Evolutionary conservation across 2,888 invertebrate genomes (phyloP).

Genomic region (Drosophila bunnanda): DNA sequence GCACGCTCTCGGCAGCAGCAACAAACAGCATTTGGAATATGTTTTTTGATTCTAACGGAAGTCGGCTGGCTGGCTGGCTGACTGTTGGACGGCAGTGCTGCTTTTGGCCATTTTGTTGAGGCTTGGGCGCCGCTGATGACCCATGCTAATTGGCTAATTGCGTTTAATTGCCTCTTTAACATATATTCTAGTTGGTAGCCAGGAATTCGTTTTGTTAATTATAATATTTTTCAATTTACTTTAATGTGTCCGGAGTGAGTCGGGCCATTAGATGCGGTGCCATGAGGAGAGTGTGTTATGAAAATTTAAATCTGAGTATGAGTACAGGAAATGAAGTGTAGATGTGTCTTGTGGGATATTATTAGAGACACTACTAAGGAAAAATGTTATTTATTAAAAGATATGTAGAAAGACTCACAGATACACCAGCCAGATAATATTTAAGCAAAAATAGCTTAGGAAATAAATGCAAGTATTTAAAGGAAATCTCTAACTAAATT

Average conservation of each 20-base stretch:
- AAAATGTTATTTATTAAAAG: neutral
- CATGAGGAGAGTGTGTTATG: slow-evolving; percentile 3
- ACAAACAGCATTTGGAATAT: slow-evolving; percentile 52
- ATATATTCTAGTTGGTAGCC: slow-evolving; percentile 52
- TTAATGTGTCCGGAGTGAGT: slow-evolving; percentile 49
- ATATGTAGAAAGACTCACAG: rapidly evolving
- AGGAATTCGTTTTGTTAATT: slow-evolving; percentile 53
- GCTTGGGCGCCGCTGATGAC: slow-evolving; percentile 61
- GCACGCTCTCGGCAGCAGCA: slow-evolving; percentile 60
- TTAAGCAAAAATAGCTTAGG: neutral
- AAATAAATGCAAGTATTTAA: neutral
- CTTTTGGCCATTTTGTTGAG: slow-evolving; percentile 53
- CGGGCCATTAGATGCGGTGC: slow-evolving; percentile 54
- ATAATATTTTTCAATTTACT: slow-evolving; percentile 56
- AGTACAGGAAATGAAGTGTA: slow-evolving; percentile 25
- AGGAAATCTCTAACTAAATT: no score
- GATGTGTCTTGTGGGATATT: slow-evolving; percentile 7
- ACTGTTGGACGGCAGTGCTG: no score
- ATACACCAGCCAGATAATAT: neutral
- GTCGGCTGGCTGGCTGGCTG: no score
- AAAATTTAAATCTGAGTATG: neutral
- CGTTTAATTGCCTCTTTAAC: slow-evolving; percentile 77
- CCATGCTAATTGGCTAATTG: slow-evolving; percentile 80
- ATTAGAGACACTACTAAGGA: neutral
- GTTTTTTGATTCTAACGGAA: slow-evolving; percentile 72